Percentiles rank a stretch among this genome's conserved stretches.
Evolutionary conservation across 1,140 invertebrate genomes (phyloP).

Genomic region (Drosophila ficusphila): DNA sequence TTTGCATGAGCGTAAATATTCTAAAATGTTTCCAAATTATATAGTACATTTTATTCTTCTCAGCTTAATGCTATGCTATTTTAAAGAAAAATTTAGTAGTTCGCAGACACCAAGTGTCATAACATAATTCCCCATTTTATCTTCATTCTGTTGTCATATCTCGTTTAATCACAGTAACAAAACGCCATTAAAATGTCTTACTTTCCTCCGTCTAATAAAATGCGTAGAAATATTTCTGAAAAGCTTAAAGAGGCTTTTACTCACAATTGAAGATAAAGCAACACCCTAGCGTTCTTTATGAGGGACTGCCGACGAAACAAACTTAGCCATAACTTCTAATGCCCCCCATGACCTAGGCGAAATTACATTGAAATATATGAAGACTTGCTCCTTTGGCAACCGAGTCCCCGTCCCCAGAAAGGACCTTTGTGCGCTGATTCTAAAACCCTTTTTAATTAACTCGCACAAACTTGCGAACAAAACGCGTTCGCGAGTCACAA

Average conservation of each 20-base stretch:
- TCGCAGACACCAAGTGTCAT: not conserved
- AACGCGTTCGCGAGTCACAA: constrained; percentile 44
- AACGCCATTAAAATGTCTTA: constrained; percentile 2
- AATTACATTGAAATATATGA: constrained; percentile 47
- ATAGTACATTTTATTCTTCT: too few species aligned
- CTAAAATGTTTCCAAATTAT: too few species aligned
- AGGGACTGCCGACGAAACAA: constrained; percentile 17
- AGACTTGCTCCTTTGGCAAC: constrained; percentile 25
- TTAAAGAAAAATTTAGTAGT: not conserved
- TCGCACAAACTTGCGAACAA: constrained; percentile 68
- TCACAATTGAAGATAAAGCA: constrained; percentile 6
- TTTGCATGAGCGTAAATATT: too few species aligned
- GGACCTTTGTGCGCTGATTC: constrained; percentile 33
- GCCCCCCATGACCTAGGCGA: constrained; percentile 27
- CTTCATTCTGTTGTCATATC: not conserved
- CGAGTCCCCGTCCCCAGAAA: not conserved
- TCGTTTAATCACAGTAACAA: not conserved
- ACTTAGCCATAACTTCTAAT: constrained; percentile 49
- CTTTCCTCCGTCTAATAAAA: constrained; percentile 13
- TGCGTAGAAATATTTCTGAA: constrained; percentile 3
- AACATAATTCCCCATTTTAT: too few species aligned
- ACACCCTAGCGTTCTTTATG: constrained; percentile 16
- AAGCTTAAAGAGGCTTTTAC: not conserved
- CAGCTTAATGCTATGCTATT: too few species aligned
- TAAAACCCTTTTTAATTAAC: constrained; percentile 78